Evolutionary conservation across 2,888 invertebrate genomes (phyloP), one percentile per base, ranked within the genome.

Genomic region (Xylocampa areola): DNA sequence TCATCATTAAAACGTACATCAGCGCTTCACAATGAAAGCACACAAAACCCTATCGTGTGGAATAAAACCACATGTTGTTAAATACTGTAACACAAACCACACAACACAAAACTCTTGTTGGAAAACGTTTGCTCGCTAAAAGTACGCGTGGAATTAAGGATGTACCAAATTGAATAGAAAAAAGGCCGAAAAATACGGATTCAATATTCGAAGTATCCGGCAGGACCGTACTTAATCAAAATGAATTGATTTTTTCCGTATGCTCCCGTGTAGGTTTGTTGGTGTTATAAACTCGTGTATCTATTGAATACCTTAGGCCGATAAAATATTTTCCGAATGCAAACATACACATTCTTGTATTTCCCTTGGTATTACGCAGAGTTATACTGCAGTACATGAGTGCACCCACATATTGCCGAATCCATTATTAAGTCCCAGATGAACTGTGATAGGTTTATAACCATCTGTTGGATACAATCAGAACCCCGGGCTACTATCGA

Each of bases 91-190:
- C 57, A 37, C 25, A 30, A 47, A 59, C 35, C 51, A 62, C 62
- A 54, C 52, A 55, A 68, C 75, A 75, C 69, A 37, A 61, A 64
- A 66, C 58, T 48, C 50, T 43, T 65, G 65, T 62, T 67, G 72
- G 76, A 78, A 77, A 74, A 64, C 67, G 44, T 52, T 63, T 53
- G 49, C 51, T 47, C 40, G 27, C 37, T 59, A 64, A 64, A 71
- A 68, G 62, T 65, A 57, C 43, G 23, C 48, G 44, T 36, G 35
- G 39, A 60, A 66, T 52, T 69, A 71, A 50, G 73, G 66, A 63
- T 66, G 73, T 37, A 14, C 57, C 45, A 50, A 48, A 50, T 52
- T 49, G 21, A 52, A 23, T 23, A 41, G 16, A 27, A 40, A 33
- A n/a, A n/a, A n/a, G n/a, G n/a, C 45, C 57, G 40, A 71, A 62